phyloP scores from a whole-genome alignment of 2,888 invertebrate genomes.

The Platerodrilus igneus region DNA sequence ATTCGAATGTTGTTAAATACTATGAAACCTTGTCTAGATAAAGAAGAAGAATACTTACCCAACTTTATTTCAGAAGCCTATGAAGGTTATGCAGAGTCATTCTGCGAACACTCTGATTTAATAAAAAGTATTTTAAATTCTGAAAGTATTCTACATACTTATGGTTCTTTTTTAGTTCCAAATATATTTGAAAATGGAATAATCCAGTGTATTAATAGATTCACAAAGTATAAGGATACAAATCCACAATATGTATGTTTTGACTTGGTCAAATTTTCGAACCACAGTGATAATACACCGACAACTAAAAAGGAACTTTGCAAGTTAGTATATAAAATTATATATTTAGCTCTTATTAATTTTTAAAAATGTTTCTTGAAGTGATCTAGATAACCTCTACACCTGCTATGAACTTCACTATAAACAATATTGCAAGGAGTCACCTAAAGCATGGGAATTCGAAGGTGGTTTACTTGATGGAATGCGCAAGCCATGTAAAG shows the following conservation, averaged over 20 bases:
- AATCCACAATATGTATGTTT: constrained; percentile 12
- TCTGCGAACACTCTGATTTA: constrained; percentile 7
- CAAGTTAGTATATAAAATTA: constrained; percentile 8
- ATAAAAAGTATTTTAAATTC: neutral
- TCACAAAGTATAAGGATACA: constrained; percentile 6
- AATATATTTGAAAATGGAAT: constrained; percentile 13
- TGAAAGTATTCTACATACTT: neutral
- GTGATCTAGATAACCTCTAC: constrained; percentile 13
- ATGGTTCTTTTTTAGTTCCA: constrained; percentile 4
- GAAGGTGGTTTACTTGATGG: constrained; percentile 12
- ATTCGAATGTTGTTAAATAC: neutral
- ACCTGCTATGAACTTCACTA: constrained; percentile 12
- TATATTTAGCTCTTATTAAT: neutral
- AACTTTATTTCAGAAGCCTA: constrained; percentile 12
- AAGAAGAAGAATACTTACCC: constrained; percentile 12
- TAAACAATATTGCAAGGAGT: constrained; percentile 11
- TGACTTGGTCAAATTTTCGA: neutral
- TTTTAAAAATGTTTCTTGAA: constrained; percentile 8
- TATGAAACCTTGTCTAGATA: constrained; percentile 10
- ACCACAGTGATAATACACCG: neutral
- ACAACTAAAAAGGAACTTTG: constrained; percentile 15
- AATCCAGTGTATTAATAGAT: constrained; percentile 13
- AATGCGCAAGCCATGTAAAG: constrained; percentile 4
- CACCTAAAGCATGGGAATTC: constrained; percentile 16
- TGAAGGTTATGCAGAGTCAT: constrained; percentile 6